Evolutionary conservation across 2,888 invertebrate genomes (phyloP).

Genomic region (Oxytorus armatus): DNA sequence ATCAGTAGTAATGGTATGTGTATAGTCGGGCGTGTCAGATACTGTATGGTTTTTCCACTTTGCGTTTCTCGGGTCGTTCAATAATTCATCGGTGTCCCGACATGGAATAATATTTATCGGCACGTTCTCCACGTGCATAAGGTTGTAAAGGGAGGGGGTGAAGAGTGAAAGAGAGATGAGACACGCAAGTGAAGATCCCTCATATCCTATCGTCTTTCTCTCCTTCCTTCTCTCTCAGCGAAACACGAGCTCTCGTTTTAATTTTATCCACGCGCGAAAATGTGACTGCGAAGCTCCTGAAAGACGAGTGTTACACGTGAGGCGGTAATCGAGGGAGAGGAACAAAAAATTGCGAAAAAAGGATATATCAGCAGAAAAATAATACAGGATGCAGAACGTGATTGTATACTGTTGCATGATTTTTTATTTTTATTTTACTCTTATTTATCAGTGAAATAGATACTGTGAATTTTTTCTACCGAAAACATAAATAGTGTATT

Average conservation of each 20-base stretch:
- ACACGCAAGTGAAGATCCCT: slow-evolving; percentile 33
- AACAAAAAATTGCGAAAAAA: not conserved
- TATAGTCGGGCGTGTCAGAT: slow-evolving; percentile 44
- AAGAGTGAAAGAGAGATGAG: slow-evolving; percentile 4
- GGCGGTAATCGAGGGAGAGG: not conserved
- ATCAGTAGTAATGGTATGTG: slow-evolving; percentile 47
- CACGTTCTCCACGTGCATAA: slow-evolving; percentile 44
- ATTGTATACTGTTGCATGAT: not conserved
- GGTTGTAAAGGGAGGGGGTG: slow-evolving; percentile 7
- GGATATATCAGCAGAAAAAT: not conserved
- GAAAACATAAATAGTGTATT: not conserved
- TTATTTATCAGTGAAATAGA: slow-evolving; percentile 5
- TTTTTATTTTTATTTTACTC: slow-evolving; percentile 4
- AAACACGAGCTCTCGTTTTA: slow-evolving; percentile 28
- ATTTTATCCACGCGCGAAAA: slow-evolving; percentile 32
- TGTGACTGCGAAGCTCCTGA: slow-evolving; percentile 14
- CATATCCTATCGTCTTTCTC: not conserved
- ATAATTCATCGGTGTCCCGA: slow-evolving; percentile 74
- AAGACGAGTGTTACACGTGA: not conserved
- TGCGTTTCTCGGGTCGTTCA: slow-evolving; percentile 67
- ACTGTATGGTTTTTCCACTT: slow-evolving; percentile 59
- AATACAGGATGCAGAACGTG: not conserved
- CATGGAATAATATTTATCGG: slow-evolving; percentile 74
- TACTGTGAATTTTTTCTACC: slow-evolving; percentile 4
- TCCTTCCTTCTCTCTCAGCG: not conserved